Evolutionary conservation across 2,888 invertebrate species (phyloP).

Genomic region (Hesperia comma): DNA sequence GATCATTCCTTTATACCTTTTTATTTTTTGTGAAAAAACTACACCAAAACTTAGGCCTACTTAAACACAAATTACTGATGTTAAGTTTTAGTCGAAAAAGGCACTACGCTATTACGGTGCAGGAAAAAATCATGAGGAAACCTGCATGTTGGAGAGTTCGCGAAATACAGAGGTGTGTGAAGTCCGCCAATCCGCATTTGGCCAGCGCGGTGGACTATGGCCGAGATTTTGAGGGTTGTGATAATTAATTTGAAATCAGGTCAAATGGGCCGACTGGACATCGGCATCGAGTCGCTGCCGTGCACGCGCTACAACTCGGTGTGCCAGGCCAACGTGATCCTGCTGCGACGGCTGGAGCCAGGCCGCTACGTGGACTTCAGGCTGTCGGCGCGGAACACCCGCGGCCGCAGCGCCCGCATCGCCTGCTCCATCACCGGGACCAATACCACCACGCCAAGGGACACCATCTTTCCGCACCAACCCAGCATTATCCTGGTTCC

Average conservation of each 20-base stretch:
- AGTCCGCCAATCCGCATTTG: too few species aligned
- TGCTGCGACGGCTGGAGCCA: constrained; percentile 89
- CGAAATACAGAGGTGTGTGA: too few species aligned
- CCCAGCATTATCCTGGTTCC: constrained; percentile 89
- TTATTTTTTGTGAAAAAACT: too few species aligned
- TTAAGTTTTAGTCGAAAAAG: too few species aligned
- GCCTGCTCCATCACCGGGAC: constrained; percentile 93
- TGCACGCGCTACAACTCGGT: constrained; percentile 94
- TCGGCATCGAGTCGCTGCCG: constrained; percentile 91
- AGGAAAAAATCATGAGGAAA: too few species aligned
- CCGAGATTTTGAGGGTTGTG: too few species aligned
- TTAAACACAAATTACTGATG: too few species aligned
- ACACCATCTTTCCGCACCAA: constrained; percentile 92
- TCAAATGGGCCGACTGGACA: constrained; percentile 89
- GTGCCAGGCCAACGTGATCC: constrained; percentile 94
- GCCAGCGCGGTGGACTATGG: too few species aligned
- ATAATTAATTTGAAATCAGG: constrained; percentile 57
- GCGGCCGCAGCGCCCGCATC: constrained; percentile 89
- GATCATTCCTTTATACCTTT: too few species aligned
- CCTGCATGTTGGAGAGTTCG: too few species aligned
- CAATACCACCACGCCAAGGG: constrained; percentile 92
- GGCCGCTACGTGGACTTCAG: constrained; percentile 94
- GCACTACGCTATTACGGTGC: too few species aligned
- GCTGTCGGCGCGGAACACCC: constrained; percentile 88
- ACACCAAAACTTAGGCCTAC: too few species aligned